A percentile compares a stretch with the other conserved stretches of the same genome.
Evolutionary conservation across 2,113 vertebrate genomes (phyloP).

Genomic region (Gnathonemus longibarbis): DNA sequence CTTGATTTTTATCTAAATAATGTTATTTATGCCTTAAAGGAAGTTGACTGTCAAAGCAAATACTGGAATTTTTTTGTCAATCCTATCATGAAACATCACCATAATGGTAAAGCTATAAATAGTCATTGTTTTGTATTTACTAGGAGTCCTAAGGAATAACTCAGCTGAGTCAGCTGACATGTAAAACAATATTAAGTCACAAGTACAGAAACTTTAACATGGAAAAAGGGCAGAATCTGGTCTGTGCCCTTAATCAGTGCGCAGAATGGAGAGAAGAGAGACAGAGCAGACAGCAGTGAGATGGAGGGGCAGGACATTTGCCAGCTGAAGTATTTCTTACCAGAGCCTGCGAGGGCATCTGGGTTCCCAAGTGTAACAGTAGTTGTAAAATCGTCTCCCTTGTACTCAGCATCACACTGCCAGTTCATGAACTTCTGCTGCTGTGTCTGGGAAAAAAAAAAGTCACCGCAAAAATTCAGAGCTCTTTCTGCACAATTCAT

Average conservation of each 20-base stretch:
- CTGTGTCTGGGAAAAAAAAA: conserved; percentile 65
- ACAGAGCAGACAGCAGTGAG: not conserved
- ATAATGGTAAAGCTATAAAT: not conserved
- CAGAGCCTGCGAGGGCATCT: conserved; percentile 76
- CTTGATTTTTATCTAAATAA: not conserved
- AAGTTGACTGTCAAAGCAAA: not conserved
- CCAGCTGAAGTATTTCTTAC: conserved; percentile 47
- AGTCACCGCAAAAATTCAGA: not conserved
- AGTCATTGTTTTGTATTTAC: not conserved
- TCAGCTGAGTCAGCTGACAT: not conserved
- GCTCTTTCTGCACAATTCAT: not conserved
- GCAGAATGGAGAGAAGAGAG: not conserved
- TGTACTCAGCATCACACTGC: conserved; percentile 82
- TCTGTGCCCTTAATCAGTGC: not conserved
- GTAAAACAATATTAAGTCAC: not conserved
- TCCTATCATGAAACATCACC: not conserved
- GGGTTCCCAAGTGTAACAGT: conserved; percentile 81
- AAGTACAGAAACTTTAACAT: not conserved
- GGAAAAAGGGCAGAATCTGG: not conserved
- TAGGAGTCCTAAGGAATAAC: not conserved
- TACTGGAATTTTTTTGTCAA: not conserved
- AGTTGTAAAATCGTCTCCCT: conserved; percentile 75
- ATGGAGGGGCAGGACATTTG: not conserved
- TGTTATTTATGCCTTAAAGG: not conserved
- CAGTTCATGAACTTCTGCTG: conserved; percentile 88